These are phyloP conservation scores for Lithophane semibrunnea DNA, from an alignment of 2,888 invertebrate species.

Conservation along the genomic window DNA sequence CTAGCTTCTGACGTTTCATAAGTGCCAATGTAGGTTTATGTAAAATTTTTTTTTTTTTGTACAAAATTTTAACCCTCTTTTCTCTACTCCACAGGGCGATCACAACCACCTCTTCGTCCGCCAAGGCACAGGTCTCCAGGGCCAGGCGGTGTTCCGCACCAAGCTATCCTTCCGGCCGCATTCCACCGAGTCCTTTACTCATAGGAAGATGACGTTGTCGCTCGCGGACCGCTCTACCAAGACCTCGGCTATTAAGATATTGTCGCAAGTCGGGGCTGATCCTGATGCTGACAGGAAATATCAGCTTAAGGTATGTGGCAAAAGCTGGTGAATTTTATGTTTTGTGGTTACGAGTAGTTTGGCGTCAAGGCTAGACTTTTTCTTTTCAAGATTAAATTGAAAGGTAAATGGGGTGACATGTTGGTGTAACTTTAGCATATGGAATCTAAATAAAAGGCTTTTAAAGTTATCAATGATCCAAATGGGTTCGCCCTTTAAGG, in stretches of 20 bases:
- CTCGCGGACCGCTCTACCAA: slow-evolving; percentile 98
- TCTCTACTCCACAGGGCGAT: slow-evolving; percentile 92
- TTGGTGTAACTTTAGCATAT: too few relatives aligned
- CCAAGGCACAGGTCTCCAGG: slow-evolving; percentile 99
- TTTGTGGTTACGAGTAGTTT: background rate
- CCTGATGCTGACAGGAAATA: slow-evolving; percentile 98
- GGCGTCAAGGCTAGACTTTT: background rate
- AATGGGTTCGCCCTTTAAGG: too few relatives aligned
- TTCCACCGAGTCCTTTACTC: slow-evolving; percentile 99
- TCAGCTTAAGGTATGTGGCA: slow-evolving; percentile 94
- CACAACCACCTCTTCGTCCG: slow-evolving; percentile 99
- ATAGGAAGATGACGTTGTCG: slow-evolving; percentile 99
- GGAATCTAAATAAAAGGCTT: too few relatives aligned
- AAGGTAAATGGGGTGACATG: too few relatives aligned
- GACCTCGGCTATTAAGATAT: slow-evolving; percentile 98
- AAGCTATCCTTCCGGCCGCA: slow-evolving; percentile 99
- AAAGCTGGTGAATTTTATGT: background rate
- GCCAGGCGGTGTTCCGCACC: slow-evolving; percentile 98
- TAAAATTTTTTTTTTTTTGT: too few relatives aligned
- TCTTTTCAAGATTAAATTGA: background rate
- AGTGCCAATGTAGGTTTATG: too few relatives aligned
- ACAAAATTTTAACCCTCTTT: background rate
- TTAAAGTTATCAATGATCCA: too few relatives aligned
- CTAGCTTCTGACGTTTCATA: too few relatives aligned
- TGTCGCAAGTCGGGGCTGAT: slow-evolving; percentile 98